Conservation (phyloP, 1,140 invertebrate genomes). For the Frieseomelitta varia region DNA sequence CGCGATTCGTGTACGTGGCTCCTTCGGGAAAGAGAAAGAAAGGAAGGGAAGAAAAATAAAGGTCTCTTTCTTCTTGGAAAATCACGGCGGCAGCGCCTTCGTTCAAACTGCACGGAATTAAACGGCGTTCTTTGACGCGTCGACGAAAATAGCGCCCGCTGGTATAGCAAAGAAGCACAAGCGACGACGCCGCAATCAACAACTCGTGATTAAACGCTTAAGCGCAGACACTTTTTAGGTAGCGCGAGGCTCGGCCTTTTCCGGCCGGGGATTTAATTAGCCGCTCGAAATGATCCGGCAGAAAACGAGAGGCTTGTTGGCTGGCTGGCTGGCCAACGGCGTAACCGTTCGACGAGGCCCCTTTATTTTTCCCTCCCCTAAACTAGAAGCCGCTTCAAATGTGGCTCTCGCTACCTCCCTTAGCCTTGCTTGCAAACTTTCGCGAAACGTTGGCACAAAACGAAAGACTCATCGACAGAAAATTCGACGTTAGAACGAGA, state of each 20-base stretch:
- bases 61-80: neutral
- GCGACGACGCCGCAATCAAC: conserved; percentile 29
- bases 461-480: neutral
- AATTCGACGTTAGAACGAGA: too few relatives aligned
- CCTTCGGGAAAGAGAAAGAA: neutral
- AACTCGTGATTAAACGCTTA: conserved; percentile 45
- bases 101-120: neutral
- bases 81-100: neutral
- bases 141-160: neutral
- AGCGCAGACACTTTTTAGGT: conserved; percentile 23
- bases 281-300: conserved; percentile 16
- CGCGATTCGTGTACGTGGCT: too few relatives aligned
- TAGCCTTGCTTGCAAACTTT: neutral
- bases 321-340: neutral
- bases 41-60: neutral
- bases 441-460: neutral
- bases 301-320: neutral
- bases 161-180: neutral
- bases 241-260: conserved; percentile 1
- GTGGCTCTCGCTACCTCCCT: neutral
- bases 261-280: conserved; percentile 42
- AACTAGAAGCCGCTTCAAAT: neutral
- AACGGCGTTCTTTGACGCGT: conserved; percentile 21
- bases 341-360: neutral
- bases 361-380: neutral